Evolutionary conservation across 2,797 vertebrate genomes (phyloP).

Genomic region (Etheostoma nigrum): DNA sequence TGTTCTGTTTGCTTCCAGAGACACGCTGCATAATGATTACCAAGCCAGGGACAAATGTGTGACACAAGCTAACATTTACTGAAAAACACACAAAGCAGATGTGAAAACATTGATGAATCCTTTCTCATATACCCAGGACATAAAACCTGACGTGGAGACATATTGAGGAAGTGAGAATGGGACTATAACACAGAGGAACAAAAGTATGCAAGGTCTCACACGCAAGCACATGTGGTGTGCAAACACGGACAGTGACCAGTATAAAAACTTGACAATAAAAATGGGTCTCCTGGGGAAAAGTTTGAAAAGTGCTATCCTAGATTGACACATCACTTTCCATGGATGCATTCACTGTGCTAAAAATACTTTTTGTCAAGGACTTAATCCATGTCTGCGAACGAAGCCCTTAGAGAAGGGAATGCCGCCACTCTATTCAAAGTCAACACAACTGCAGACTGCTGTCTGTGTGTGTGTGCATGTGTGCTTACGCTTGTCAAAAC

Average conservation of each 20-base stretch:
- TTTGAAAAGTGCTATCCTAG: slow-evolving; percentile 15
- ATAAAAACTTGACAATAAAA: slow-evolving; percentile 1
- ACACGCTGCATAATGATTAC: slow-evolving; percentile 5
- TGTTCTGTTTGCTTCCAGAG: slow-evolving; percentile 1
- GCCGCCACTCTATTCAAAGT: slow-evolving; percentile 52
- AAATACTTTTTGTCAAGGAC: slow-evolving; percentile 43
- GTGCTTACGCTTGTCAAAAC: slow-evolving; percentile 11
- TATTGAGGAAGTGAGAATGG: neutral
- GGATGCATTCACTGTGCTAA: slow-evolving; percentile 26
- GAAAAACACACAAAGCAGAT: neutral
- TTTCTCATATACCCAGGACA: neutral
- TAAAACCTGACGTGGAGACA: neutral
- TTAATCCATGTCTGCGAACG: slow-evolving; percentile 52
- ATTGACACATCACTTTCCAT: slow-evolving; percentile 29
- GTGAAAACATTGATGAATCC: neutral
- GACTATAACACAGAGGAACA: neutral
- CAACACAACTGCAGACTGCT: slow-evolving; percentile 50
- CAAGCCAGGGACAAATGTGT: slow-evolving; percentile 4
- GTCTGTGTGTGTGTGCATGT: neutral
- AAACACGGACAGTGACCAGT: neutral
- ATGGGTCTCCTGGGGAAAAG: slow-evolving; percentile 12
- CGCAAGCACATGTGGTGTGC: neutral
- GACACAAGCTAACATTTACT: slow-evolving; percentile 4
- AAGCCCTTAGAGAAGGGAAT: slow-evolving; percentile 41
- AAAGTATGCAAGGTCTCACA: neutral